These are phyloP conservation scores for Pantherophis guttatus DNA, from an alignment of 2,113 vertebrate species.

Conservation along the genomic window DNA sequence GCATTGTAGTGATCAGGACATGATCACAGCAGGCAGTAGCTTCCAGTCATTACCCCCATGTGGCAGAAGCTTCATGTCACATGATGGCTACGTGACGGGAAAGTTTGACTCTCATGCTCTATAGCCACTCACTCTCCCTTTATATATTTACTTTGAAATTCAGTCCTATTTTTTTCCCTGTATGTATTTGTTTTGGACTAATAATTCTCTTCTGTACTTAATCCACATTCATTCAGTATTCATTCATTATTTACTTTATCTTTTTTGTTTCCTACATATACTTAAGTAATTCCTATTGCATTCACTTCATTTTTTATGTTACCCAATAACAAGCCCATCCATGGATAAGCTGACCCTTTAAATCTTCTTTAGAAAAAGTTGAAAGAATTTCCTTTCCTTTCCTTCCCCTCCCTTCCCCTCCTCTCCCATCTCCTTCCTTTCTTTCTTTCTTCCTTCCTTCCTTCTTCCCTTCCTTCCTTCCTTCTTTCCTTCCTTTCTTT, in stretches of 20 bases:
- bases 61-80: neutral
- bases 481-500: too few species aligned
- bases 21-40: neutral
- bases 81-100: too few species aligned
- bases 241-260: neutral
- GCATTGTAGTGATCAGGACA: neutral
- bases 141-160: neutral
- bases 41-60: neutral
- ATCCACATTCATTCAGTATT: neutral
- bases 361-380: conserved; percentile 63
- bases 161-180: neutral
- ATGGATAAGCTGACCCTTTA: conserved; percentile 17
- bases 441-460: neutral
- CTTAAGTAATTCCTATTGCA: neutral
- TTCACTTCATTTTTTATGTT: neutral
- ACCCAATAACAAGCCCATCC: neutral
- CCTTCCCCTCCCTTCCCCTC: neutral
- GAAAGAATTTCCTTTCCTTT: conserved; percentile 14
- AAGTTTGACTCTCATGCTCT: neutral
- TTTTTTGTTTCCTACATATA: neutral
- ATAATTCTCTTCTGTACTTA: neutral
- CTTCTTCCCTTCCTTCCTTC: too few species aligned
- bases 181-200: neutral
- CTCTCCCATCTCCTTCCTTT: too few species aligned
- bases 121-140: neutral